A percentile compares a stretch with the other conserved stretches of the same genome.
These are phyloP conservation scores for Metallyticus violacea DNA, from an alignment of 2,888 invertebrate species.

Conservation along the genomic window DNA sequence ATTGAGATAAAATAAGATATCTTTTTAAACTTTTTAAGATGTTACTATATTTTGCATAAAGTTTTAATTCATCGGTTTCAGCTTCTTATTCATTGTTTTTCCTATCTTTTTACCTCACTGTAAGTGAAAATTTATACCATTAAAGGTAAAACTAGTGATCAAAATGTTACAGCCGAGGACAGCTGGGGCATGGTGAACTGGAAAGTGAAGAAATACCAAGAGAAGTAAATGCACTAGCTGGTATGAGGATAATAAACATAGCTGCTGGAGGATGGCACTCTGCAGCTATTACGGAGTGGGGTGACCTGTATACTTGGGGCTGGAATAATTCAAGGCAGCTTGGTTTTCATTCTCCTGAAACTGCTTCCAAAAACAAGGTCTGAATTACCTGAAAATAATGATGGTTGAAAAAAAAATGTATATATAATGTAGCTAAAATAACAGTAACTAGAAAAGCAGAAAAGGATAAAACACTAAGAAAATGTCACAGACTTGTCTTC, in stretches of 20 bases:
- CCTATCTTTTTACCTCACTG: no score
- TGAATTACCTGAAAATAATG: conserved; percentile 31
- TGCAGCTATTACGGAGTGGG: conserved; percentile 70
- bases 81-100: no score
- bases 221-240: conserved; percentile 70
- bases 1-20: no score
- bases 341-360: conserved; percentile 48
- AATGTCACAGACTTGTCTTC: no score
- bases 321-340: conserved; percentile 88
- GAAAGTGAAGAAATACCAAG: conserved; percentile 61
- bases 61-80: no score
- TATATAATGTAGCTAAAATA: no score
- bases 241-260: conserved; percentile 67
- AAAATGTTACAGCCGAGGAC: conserved; percentile 67
- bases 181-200: conserved; percentile 77
- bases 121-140: no score
- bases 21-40: no score
- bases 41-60: no score
- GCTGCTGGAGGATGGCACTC: conserved; percentile 87
- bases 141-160: not conserved
- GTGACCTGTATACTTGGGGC: conserved; percentile 88
- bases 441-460: no score
- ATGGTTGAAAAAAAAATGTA: no score
- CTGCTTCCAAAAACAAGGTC: conserved; percentile 5
- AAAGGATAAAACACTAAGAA: no score